A percentile compares a stretch with the other conserved stretches of the same genome.
phyloP scores from a whole-genome alignment of 2,797 vertebrate species.

The Ptychadena robeensis region DNA sequence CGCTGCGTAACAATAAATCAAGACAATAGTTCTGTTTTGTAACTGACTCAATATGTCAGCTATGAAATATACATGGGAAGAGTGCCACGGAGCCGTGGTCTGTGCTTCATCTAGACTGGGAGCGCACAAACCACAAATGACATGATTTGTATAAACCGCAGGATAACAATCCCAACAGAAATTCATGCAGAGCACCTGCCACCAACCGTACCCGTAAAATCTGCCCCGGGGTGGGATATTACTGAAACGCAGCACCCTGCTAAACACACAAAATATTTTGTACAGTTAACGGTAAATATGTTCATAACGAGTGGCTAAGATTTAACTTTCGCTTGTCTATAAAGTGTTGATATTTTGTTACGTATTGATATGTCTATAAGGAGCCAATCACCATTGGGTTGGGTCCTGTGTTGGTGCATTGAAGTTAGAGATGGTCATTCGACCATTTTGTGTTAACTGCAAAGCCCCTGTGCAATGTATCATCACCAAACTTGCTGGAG shows the following conservation, averaged over 20 bases:
- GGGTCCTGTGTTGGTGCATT: too few relatives aligned
- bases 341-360: neutral
- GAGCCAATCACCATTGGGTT: too few relatives aligned
- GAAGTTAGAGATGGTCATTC: too few relatives aligned
- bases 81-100: constrained; percentile 17
- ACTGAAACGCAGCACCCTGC: neutral
- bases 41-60: constrained; percentile 41
- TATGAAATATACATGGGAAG: constrained; percentile 32
- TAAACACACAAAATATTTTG: too few relatives aligned
- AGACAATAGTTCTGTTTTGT: constrained; percentile 36
- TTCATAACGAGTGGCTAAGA: too few relatives aligned
- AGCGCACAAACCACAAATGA: constrained; percentile 46
- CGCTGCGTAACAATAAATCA: constrained; percentile 27
- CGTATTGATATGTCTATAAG: neutral
- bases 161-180: constrained; percentile 49
- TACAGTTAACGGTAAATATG: too few relatives aligned
- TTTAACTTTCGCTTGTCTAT: too few relatives aligned
- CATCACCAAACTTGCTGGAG: too few relatives aligned
- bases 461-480: too few relatives aligned
- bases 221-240: neutral
- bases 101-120: constrained; percentile 39
- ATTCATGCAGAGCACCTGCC: constrained; percentile 31
- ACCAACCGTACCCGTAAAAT: constrained; percentile 18
- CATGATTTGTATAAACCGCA: constrained; percentile 51
- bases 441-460: too few relatives aligned